Percentiles rank a stretch among this genome's conserved stretches.
Conservation (phyloP, 2,888 invertebrate genomes). For the Magallana nippona region DNA sequence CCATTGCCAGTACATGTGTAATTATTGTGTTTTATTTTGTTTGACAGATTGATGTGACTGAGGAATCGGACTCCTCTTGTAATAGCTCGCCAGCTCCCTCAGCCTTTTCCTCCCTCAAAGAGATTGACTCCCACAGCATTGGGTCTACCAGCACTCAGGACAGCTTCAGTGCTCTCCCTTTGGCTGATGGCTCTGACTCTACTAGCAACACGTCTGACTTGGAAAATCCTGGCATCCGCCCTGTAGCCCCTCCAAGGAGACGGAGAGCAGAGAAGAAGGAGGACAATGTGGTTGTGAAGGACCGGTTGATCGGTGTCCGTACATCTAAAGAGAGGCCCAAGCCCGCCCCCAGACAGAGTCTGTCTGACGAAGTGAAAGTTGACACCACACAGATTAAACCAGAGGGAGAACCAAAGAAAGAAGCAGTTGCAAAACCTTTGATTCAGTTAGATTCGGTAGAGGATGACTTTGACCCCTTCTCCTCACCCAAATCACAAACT, state of each 20-base stretch:
- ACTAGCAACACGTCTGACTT: background rate
- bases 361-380: constrained; percentile 30
- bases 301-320: constrained; percentile 37
- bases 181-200: constrained; percentile 2
- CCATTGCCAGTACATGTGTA: too few species aligned
- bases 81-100: constrained; percentile 8
- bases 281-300: constrained; percentile 31
- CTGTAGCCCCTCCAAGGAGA: constrained; percentile 38
- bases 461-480: constrained; percentile 49
- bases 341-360: constrained; percentile 40
- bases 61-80: constrained; percentile 11
- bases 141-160: constrained; percentile 37
- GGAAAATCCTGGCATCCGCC: constrained; percentile 20
- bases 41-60: constrained; percentile 14
- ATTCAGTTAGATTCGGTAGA: constrained; percentile 45
- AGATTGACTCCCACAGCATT: constrained; percentile 17
- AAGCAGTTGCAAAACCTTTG: constrained; percentile 3
- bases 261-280: background rate
- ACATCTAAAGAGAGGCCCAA: constrained; percentile 9
- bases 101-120: constrained; percentile 1
- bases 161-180: constrained; percentile 32
- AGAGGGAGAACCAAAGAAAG: background rate
- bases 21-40: background rate
- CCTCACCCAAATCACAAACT: constrained; percentile 40
- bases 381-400: background rate